Evolutionary conservation across 2,113 vertebrate species (phyloP).

Genomic region (Cairina moschata): DNA sequence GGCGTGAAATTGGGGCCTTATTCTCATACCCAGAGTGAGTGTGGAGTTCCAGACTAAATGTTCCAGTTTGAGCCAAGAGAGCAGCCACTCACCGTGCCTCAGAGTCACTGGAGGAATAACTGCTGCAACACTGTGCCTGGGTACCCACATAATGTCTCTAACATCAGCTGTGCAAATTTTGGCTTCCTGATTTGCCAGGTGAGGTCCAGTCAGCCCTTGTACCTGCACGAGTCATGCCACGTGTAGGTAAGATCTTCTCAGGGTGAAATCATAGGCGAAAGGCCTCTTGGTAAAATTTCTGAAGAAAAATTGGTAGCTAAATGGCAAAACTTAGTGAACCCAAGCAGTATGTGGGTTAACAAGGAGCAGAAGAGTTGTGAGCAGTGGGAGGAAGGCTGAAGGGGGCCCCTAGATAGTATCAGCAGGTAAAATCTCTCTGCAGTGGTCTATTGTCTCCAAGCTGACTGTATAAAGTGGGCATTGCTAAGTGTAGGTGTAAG

Average conservation of each 20-base stretch:
- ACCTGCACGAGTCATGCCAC: accelerated
- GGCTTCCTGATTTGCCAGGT: background rate
- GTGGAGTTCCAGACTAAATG: background rate
- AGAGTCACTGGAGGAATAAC: background rate
- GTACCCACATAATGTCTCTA: background rate
- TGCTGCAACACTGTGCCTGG: background rate
- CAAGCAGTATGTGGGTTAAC: background rate
- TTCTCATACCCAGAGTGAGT: background rate
- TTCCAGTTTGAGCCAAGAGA: background rate
- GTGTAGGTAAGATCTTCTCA: background rate
- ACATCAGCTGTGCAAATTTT: background rate
- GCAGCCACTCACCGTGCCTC: background rate
- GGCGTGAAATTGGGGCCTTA: background rate
- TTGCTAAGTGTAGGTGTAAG: background rate
- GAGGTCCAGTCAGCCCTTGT: background rate
- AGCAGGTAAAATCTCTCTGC: background rate
- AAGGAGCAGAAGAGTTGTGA: background rate
- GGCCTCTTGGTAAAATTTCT: background rate
- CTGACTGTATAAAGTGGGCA: background rate
- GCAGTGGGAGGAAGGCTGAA: background rate
- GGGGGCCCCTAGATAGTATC: background rate
- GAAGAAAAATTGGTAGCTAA: background rate
- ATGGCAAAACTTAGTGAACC: background rate
- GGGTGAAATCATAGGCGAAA: background rate
- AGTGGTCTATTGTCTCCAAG: background rate